These are phyloP conservation scores for Anhinga anhinga DNA, from an alignment of 2,113 vertebrate species.

Conservation along the genomic window DNA sequence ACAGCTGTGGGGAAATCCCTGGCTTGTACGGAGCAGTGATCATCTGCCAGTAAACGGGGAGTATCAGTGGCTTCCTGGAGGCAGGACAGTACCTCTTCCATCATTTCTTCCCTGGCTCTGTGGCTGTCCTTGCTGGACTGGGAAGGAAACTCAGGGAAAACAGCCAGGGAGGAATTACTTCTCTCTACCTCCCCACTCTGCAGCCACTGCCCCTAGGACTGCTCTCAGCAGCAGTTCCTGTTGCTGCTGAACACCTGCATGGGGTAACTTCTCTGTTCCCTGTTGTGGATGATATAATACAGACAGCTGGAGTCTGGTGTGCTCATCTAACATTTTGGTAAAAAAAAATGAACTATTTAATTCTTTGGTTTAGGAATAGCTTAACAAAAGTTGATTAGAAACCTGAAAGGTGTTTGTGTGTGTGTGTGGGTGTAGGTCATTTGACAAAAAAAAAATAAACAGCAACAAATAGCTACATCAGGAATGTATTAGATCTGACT, in stretches of 20 bases:
- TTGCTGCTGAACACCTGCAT: background rate
- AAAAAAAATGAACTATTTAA: background rate
- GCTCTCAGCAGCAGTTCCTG: background rate
- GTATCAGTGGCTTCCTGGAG: background rate
- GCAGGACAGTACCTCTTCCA: background rate
- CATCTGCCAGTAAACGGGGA: background rate
- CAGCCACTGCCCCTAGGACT: background rate
- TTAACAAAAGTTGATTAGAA: background rate
- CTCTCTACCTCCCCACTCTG: background rate
- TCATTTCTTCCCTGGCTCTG: background rate
- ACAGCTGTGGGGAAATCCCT: slow-evolving; percentile 41
- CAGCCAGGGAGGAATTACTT: background rate
- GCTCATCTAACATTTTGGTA: background rate
- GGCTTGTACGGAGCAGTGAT: background rate
- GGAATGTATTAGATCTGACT: background rate
- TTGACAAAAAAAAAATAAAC: background rate
- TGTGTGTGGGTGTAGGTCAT: background rate
- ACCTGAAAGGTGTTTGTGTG: background rate
- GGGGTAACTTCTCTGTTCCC: background rate
- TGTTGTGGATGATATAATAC: background rate
- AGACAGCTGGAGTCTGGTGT: background rate
- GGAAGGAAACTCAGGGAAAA: background rate
- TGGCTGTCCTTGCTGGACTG: background rate
- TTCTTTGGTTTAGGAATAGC: background rate
- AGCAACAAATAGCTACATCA: background rate